These are phyloP conservation scores for Nettapus auritus DNA, from an alignment of 2,113 vertebrate species.

Conservation along the genomic window DNA sequence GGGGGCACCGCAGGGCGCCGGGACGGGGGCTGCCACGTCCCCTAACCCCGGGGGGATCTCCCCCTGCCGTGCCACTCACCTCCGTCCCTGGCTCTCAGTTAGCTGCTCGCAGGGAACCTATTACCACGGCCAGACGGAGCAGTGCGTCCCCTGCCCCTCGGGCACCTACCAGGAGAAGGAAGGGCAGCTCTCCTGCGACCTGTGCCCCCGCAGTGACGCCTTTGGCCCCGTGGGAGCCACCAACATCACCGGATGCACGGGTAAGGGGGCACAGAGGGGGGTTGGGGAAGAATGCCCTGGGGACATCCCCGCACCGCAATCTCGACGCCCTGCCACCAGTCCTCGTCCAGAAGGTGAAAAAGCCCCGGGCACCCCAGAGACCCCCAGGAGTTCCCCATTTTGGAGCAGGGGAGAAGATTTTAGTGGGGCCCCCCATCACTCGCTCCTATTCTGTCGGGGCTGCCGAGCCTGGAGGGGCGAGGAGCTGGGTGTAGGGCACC, in stretches of 20 bases:
- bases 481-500: not conserved
- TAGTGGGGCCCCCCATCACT: not conserved
- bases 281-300: rapidly evolving
- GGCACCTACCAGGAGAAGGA: slow-evolving; percentile 98
- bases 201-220: slow-evolving; percentile 93
- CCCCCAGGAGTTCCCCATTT: not conserved
- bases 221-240: slow-evolving; percentile 89
- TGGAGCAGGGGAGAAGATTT: not conserved
- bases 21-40: not conserved
- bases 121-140: slow-evolving; percentile 95
- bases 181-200: slow-evolving; percentile 96
- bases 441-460: not conserved
- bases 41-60: slow-evolving; percentile 19
- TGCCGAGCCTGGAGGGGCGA: not conserved
- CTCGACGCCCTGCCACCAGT: not conserved
- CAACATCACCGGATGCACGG: slow-evolving; percentile 92
- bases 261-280: slow-evolving; percentile 60
- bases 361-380: not conserved
- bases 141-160: slow-evolving; percentile 90
- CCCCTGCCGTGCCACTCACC: slow-evolving; percentile 33
- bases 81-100: slow-evolving; percentile 87
- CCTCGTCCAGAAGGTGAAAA: not conserved
- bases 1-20: slow-evolving; percentile 36
- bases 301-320: not conserved
- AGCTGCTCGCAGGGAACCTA: slow-evolving; percentile 95